These are phyloP conservation scores for Rhizoglyphus robini DNA, from an alignment of 1,140 invertebrate genomes.

Conservation along the genomic window DNA sequence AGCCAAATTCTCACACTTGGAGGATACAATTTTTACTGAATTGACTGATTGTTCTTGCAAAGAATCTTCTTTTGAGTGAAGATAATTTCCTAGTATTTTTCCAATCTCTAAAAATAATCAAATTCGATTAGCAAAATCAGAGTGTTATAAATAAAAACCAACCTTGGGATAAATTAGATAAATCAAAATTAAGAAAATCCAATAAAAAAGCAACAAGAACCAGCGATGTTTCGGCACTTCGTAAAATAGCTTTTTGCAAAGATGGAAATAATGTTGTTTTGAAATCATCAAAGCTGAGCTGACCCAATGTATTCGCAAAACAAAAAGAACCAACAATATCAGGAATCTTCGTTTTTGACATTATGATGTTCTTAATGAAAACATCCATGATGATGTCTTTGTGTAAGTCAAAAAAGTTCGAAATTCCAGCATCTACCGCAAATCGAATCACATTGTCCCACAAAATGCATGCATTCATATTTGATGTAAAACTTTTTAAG, in stretches of 20 bases:
- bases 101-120: conserved; percentile 60
- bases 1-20: conserved; percentile 52
- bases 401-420: background rate
- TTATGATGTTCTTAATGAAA: conserved; percentile 13
- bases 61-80: conserved; percentile 55
- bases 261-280: conserved; percentile 59
- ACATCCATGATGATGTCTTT: background rate
- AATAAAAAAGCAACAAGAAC: conserved; percentile 33
- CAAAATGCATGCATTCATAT: background rate
- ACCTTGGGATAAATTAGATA: conserved; percentile 36
- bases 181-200: background rate
- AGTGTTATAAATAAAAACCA: conserved; percentile 47
- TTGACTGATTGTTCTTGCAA: conserved; percentile 53
- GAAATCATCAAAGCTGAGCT: conserved; percentile 57
- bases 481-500: background rate
- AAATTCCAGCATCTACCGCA: background rate
- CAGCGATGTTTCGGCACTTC: conserved; percentile 81
- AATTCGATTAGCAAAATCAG: conserved; percentile 61
- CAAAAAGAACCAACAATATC: background rate
- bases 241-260: conserved; percentile 76
- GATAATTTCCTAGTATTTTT: conserved; percentile 40
- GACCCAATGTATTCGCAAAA: conserved; percentile 33
- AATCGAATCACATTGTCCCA: conserved; percentile 15
- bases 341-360: conserved; percentile 5
- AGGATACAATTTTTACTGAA: conserved; percentile 52